Evolutionary conservation across 2,113 vertebrate genomes (phyloP), one percentile per base, ranked within the genome.

Genomic region (Pogona vitticeps): DNA sequence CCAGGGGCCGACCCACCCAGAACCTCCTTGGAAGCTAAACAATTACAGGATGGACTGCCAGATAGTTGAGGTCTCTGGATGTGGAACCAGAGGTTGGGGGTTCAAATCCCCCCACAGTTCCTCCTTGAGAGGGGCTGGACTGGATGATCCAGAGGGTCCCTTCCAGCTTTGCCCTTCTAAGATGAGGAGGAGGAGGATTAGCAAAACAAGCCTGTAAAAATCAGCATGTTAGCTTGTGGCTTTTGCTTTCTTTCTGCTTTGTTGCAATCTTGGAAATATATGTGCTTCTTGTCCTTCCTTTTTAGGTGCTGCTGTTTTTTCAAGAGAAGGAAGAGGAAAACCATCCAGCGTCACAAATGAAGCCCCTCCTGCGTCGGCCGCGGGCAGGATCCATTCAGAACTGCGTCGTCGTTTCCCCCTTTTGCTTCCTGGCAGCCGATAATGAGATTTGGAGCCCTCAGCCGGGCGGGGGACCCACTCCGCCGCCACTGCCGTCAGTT

Each of bases 261-360:
- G n/a, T n/a, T n/a, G n/a, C n/a, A n/a, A n/a, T n/a, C n/a, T n/a
- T n/a, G n/a, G n/a, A n/a, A n/a, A n/a, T n/a, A n/a, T n/a, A n/a
- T 31, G 31, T 12, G 46, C 46, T 52, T 52, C 46, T 52, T 10
- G 5, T 52, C 46, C 10, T 10, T 63, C 14, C 6, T 82, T 84
- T 9, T 7, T 94, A 99, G 98, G 97, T 99, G 98, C 98, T 99
- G 98, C 97, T 99, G 98, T 94, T 99, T 99, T 96, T 99, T 99
- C 95, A 99, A 99, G 92, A 97, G 98, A 88, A 97, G 98, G 94
- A 99, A 99, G 98, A 98, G 98, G 97, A 99, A 99, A 99, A 97
- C 97, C 17, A 96, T 97, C 88, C 98, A 98, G 95, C 97, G 98
- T 91, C 98, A 98, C 96, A 99, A 99, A 96, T 99, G 97, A 98